Evolutionary conservation across 2,113 vertebrate species (phyloP).

Genomic region (Zosterops borbonicus): DNA sequence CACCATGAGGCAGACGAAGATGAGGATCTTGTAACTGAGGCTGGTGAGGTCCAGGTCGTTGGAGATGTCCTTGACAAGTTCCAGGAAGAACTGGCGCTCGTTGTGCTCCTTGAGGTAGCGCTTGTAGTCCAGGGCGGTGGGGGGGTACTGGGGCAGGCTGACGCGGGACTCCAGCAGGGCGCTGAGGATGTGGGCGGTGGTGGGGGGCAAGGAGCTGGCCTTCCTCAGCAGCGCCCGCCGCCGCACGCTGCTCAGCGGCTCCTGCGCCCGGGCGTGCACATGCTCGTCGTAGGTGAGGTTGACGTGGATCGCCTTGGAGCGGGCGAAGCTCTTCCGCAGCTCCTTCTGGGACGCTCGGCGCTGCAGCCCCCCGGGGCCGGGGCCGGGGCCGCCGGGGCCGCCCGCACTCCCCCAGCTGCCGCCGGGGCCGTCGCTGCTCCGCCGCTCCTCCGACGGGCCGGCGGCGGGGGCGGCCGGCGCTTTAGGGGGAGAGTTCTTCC

Average conservation of each 20-base stretch:
- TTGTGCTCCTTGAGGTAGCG: slow-evolving; percentile 93
- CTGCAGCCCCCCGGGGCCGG: slow-evolving; percentile 72
- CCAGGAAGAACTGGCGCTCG: slow-evolving; percentile 95
- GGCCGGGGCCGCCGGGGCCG: not conserved
- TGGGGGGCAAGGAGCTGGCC: slow-evolving; percentile 94
- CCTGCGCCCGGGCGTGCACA: slow-evolving; percentile 88
- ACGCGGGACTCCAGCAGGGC: slow-evolving; percentile 96
- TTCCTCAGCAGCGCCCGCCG: slow-evolving; percentile 91
- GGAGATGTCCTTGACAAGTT: slow-evolving; percentile 98
- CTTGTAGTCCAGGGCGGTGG: slow-evolving; percentile 94
- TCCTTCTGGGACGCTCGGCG: slow-evolving; percentile 91
- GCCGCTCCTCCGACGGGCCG: not conserved
- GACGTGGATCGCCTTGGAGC: slow-evolving; percentile 91
- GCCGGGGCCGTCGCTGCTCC: not conserved
- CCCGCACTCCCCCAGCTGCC: not conserved
- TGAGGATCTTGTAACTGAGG: slow-evolving; percentile 95
- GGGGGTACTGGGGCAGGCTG: slow-evolving; percentile 95
- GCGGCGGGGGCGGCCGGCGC: not conserved
- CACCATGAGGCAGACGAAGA: slow-evolving; percentile 97
- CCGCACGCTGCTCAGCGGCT: slow-evolving; percentile 91
- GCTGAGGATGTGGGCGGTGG: slow-evolving; percentile 94
- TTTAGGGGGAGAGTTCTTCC: slow-evolving; percentile 7
- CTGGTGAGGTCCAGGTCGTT: slow-evolving; percentile 96
- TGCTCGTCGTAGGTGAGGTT: slow-evolving; percentile 98
- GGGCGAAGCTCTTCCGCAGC: slow-evolving; percentile 93